A percentile compares a stretch with the other conserved stretches of the same genome.
phyloP scores from a whole-genome alignment of 2,888 invertebrate species.

The Lamproptera curius region DNA sequence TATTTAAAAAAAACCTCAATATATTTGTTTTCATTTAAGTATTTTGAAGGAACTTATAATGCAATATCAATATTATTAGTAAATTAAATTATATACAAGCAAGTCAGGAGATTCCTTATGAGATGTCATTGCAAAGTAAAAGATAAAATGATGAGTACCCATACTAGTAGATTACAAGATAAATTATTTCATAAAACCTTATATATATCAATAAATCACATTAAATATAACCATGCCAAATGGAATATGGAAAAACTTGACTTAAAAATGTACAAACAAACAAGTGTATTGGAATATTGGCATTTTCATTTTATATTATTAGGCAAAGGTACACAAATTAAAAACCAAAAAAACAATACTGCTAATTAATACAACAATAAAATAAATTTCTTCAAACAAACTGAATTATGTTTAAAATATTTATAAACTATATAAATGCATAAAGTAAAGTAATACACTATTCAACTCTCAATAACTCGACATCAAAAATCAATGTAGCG shows the following conservation, averaged over 20 bases:
- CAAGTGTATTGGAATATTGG: too few relatives aligned
- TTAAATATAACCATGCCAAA: too few relatives aligned
- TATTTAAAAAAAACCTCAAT: constrained; percentile 7
- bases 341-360: too few relatives aligned
- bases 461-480: constrained; percentile 94
- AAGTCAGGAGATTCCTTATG: constrained; percentile 13
- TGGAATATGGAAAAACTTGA: too few relatives aligned
- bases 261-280: too few relatives aligned
- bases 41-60: constrained; percentile 13
- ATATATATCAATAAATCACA: too few relatives aligned
- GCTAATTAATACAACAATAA: constrained; percentile 19
- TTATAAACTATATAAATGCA: constrained; percentile 6
- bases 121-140: too few relatives aligned
- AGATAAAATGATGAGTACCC: too few relatives aligned
- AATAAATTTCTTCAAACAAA: background rate
- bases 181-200: too few relatives aligned
- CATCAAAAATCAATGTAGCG: constrained; percentile 95
- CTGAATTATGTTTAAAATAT: constrained; percentile 1
- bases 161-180: too few relatives aligned
- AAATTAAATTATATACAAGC: constrained; percentile 2
- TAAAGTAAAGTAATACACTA: constrained; percentile 44
- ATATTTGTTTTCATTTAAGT: constrained; percentile 4
- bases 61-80: background rate
- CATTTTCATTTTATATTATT: too few relatives aligned
- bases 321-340: too few relatives aligned